Base-by-base conservation (phyloP, 2,888 invertebrate species). In the Ferrisia virgata region DNA sequence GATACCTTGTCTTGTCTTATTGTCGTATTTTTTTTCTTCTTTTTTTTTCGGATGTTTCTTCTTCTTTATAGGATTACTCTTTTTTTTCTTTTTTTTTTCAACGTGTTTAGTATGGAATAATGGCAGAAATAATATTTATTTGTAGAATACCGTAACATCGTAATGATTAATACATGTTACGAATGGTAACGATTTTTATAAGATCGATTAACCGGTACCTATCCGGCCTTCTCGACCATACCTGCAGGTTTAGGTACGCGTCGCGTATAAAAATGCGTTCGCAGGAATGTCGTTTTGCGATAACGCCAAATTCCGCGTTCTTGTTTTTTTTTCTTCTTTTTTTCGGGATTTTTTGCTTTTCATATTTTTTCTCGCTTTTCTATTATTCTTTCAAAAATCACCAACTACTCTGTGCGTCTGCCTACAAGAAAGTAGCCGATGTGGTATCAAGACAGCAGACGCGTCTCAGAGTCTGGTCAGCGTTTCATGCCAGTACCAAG, bases 171-270 rank as follows among this genome's bases (percentile, higher is more conserved):
- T 64, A 64, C 58, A 28, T 25, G 58, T 64, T 64, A 28, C 58
- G 28, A 64, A 64, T 28, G 58, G 58, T 64, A 64, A 64, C 28
- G 58, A 64, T 64, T 64, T 64, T 64, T 64, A 64, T 64, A 64
- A 64, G 58, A 64, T 64, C 58, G 58, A 64, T 64, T 64, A 64
- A 64, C 58, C 58, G 58, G 47, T 47, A 47, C 47, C n/a, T n/a
- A n/a, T n/a, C n/a, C n/a, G n/a, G n/a, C n/a, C n/a, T n/a, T n/a
- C n/a, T n/a, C n/a, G n/a, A n/a, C n/a, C n/a, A n/a, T n/a, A n/a
- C n/a, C n/a, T n/a, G n/a, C n/a, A n/a, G n/a, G n/a, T n/a, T n/a
- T n/a, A n/a, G n/a, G n/a, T n/a, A n/a, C n/a, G n/a, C n/a, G n/a
- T n/a, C n/a, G 22, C 58, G 58, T 11, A 25, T 53, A 53, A 5